phyloP scores from a whole-genome alignment of 2,797 vertebrate genomes.

The Scolopax bukidnonensis region DNA sequence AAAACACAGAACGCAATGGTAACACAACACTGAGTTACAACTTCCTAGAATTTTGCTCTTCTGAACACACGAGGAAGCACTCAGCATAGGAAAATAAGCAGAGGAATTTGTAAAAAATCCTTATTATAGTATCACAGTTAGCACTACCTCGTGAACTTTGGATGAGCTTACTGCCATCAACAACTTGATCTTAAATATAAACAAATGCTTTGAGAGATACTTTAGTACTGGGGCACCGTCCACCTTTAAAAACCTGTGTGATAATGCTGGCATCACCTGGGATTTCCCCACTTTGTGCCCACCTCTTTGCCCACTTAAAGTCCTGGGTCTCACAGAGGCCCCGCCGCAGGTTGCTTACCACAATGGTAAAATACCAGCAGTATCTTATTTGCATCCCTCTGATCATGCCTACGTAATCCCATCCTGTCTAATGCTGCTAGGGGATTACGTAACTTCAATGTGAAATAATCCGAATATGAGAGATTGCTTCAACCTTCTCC shows the following conservation, averaged over 20 bases:
- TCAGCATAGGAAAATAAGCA: neutral
- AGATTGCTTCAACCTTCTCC: neutral
- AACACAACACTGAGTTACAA: neutral
- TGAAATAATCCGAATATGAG: neutral
- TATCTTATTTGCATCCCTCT: neutral
- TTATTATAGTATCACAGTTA: neutral
- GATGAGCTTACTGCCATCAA: neutral
- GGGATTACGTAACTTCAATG: neutral
- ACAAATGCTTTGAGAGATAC: neutral
- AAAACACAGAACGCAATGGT: rapidly evolving
- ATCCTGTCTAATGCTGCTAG: neutral
- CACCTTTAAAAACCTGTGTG: neutral
- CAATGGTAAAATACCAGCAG: neutral
- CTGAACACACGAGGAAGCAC: rapidly evolving
- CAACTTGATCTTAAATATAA: neutral
- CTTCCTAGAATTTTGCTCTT: neutral
- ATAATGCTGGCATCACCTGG: neutral
- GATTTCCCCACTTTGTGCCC: neutral
- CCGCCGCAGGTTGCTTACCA: neutral
- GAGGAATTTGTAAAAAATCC: neutral
- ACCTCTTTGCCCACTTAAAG: neutral
- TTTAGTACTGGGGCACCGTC: neutral
- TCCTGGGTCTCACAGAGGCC: neutral
- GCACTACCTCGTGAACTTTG: neutral
- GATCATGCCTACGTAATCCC: neutral